Base-by-base conservation (phyloP, 1,140 invertebrate genomes). In the Arctopsyche grandis region DNA sequence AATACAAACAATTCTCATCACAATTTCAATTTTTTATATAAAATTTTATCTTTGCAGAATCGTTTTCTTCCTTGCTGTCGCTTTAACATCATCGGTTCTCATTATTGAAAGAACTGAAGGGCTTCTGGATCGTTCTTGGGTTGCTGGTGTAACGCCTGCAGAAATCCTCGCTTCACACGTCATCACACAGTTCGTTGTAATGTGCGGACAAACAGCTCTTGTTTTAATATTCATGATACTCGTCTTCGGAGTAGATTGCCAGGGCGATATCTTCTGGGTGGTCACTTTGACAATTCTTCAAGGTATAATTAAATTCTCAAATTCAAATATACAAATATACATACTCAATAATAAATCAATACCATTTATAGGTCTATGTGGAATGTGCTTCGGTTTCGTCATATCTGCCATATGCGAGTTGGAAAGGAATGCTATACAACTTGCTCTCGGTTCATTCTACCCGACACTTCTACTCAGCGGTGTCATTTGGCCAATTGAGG, bases 321-420 rank as follows among this genome's bases (percentile, higher is more conserved):
- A 60, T 5, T 52, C 3, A 52, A 19, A 60, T 73, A 73, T n/a
- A 48, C 21, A 16, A n/a, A n/a, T n/a, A n/a, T n/a, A 19, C n/a
- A n/a, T n/a, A n/a, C n/a, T n/a, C n/a, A n/a, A n/a, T n/a, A n/a
- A n/a, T n/a, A n/a, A n/a, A 38, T 24, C 5, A 12, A 14, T 66
- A 21, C 21, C 1, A 12, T 81, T 79, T 81, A 0, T 82, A 88
- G 87, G 88, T 75, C 90, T 97, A 9, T 97, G 96, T 85, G 97
- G 97, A 83, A 98, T 98, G 97, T 95, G 94, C 84, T 97, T 97
- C 85, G 94, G 94, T 69, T 94, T 98, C 86, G 93, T 98, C n/a
- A 97, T 98, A 83, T 98, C 96, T 5, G 94, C 95, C 9, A 91
- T 97, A 29, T 97, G 96, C 87, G 95, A 97, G 84, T 91, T 97